Percentiles rank a stretch among this genome's conserved stretches.
phyloP scores from a whole-genome alignment of 2,888 invertebrate species.

The Calephelis perditalis region DNA sequence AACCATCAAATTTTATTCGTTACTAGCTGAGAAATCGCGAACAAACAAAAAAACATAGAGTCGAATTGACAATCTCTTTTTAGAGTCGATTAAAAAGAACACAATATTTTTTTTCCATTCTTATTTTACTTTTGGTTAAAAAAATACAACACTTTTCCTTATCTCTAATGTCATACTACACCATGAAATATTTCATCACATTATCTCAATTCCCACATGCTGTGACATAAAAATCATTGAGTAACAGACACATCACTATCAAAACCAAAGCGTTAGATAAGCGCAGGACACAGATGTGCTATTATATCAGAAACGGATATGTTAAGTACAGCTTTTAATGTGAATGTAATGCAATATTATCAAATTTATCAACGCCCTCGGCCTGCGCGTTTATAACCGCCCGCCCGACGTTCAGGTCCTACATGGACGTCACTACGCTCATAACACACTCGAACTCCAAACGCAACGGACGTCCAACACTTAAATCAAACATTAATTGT shows the following conservation, averaged over 20 bases:
- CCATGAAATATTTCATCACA: too few species aligned
- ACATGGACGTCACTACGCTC: conserved; percentile 39
- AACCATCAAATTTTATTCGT: too few species aligned
- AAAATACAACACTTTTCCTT: too few species aligned
- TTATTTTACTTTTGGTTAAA: too few species aligned
- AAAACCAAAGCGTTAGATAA: background rate
- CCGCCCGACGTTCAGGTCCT: conserved; percentile 38
- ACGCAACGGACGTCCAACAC: conserved; percentile 41
- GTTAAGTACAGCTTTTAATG: conserved; percentile 62
- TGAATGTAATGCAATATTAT: conserved; percentile 62
- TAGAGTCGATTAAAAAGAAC: too few species aligned
- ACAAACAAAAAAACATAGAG: too few species aligned
- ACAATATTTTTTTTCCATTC: too few species aligned
- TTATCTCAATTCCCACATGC: too few species aligned
- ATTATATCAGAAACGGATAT: conserved; percentile 54
- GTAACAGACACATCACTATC: background rate
- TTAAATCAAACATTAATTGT: conserved; percentile 69
- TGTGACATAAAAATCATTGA: too few species aligned
- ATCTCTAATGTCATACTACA: too few species aligned
- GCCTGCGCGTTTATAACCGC: conserved; percentile 52
- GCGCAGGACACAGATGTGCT: conserved; percentile 42
- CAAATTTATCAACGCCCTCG: conserved; percentile 56
- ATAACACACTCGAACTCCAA: conserved; percentile 47
- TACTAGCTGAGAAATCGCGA: too few species aligned
- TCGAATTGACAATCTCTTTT: too few species aligned